These are phyloP conservation scores for Vicugna pacos DNA, from an alignment of 2,113 vertebrate genomes.

Conservation along the genomic window DNA sequence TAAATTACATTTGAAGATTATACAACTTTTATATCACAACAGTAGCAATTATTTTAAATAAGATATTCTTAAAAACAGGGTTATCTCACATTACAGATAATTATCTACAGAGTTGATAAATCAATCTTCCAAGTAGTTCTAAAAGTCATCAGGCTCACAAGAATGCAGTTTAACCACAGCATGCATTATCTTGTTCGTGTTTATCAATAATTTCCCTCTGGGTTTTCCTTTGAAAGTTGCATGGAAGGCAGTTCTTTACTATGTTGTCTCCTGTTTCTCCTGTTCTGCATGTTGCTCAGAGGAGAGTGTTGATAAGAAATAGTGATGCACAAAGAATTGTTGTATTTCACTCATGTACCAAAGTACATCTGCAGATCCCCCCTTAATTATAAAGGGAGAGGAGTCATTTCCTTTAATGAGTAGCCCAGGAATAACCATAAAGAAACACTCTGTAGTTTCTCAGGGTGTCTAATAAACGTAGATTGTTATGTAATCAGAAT, in stretches of 20 bases:
- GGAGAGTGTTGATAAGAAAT: slow-evolving; percentile 7
- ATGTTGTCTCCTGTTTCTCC: background rate
- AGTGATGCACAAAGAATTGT: background rate
- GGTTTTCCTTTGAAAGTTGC: slow-evolving; percentile 31
- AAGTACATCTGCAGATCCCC: background rate
- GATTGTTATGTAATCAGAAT: slow-evolving; percentile 14
- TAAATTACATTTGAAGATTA: slow-evolving; percentile 47
- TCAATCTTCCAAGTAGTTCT: slow-evolving; percentile 18
- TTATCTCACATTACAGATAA: slow-evolving; percentile 18
- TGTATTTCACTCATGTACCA: background rate
- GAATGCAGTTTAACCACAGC: slow-evolving; percentile 39
- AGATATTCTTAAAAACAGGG: slow-evolving; percentile 24
- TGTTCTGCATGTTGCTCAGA: background rate
- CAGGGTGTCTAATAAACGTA: slow-evolving; percentile 37
- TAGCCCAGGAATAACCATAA: slow-evolving; percentile 45
- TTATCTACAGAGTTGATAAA: slow-evolving; percentile 33
- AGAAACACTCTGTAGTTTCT: background rate
- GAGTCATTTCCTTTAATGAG: background rate
- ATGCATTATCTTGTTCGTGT: background rate
- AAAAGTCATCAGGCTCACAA: slow-evolving; percentile 27
- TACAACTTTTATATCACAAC: slow-evolving; percentile 18
- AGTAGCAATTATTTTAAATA: slow-evolving; percentile 64
- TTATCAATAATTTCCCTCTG: background rate
- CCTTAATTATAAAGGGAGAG: background rate
- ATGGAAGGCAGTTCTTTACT: background rate